Evolutionary conservation across 2,888 invertebrate species (phyloP).

Genomic region (Neoscelio sp.): DNA sequence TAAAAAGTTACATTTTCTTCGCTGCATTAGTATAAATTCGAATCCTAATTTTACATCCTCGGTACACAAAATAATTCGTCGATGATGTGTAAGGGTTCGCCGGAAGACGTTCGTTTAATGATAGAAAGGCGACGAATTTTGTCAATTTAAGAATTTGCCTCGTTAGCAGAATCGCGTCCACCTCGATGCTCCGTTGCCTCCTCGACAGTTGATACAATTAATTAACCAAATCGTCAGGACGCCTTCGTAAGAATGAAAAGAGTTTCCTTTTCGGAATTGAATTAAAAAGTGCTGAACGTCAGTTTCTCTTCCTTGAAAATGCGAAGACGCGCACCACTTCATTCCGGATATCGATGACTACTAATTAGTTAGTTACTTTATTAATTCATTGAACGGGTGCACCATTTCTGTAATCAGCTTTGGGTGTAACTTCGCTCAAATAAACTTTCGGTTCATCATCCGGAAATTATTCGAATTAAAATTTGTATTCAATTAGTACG

Average conservation of each 20-base stretch:
- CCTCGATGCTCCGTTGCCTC: conserved; percentile 79
- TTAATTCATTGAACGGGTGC: conserved; percentile 53
- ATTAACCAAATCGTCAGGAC: conserved; percentile 74
- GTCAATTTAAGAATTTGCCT: conserved; percentile 82
- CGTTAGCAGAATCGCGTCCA: conserved; percentile 81
- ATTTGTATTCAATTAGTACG: conserved; percentile 42
- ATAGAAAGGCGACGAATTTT: conserved; percentile 55
- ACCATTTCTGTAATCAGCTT: conserved; percentile 61
- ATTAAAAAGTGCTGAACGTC: conserved; percentile 63
- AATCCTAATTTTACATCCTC: too few relatives aligned
- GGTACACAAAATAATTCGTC: conserved; percentile 19
- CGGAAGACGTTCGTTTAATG: conserved; percentile 32
- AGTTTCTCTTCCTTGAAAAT: conserved; percentile 29
- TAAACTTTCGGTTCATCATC: not conserved
- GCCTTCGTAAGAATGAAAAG: conserved; percentile 42
- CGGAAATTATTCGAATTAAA: conserved; percentile 27
- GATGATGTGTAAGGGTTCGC: conserved; percentile 53
- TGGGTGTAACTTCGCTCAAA: not conserved
- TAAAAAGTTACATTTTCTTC: not conserved
- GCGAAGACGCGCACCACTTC: conserved; percentile 53
- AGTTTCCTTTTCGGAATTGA: conserved; percentile 54
- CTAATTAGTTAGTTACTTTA: conserved; percentile 64
- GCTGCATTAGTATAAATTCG: too few relatives aligned
- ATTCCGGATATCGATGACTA: conserved; percentile 70
- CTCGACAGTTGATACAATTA: conserved; percentile 80